Percentiles rank a stretch among this genome's conserved stretches.
Evolutionary conservation across 1,140 invertebrate species (phyloP).

Genomic region (Hormaphis cornu): DNA sequence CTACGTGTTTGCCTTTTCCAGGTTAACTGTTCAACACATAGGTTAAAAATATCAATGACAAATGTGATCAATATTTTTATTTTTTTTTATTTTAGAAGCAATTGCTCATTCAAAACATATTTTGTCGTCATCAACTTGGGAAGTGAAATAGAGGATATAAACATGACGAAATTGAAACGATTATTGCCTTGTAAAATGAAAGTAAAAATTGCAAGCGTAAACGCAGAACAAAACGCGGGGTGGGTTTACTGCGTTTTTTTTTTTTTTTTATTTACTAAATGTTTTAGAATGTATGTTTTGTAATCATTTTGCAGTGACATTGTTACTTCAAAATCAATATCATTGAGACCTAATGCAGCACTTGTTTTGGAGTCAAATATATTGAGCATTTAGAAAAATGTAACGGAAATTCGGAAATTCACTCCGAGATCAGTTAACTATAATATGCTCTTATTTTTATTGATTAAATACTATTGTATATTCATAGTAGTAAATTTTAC

Average conservation of each 20-base stretch:
- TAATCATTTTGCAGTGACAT: neutral
- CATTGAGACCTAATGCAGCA: neutral
- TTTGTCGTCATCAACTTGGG: conserved; percentile 31
- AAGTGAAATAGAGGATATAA: neutral
- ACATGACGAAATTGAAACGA: neutral
- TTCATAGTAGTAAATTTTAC: too few species aligned
- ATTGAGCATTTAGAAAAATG: neutral
- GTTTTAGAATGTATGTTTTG: too few species aligned
- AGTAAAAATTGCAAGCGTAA: neutral
- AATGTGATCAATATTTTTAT: too few species aligned
- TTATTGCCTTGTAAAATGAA: neutral
- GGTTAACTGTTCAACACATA: too few species aligned
- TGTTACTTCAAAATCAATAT: neutral
- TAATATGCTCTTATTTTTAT: too few species aligned
- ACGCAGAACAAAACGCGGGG: neutral
- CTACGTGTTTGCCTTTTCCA: conserved; percentile 30
- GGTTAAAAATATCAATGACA: too few species aligned
- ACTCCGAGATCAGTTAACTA: too few species aligned
- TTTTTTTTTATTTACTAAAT: too few species aligned
- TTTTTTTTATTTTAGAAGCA: neutral
- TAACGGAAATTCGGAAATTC: too few species aligned
- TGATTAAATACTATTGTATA: too few species aligned
- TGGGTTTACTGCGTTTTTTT: neutral
- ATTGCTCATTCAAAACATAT: neutral
- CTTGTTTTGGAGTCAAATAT: neutral